Evolutionary conservation across 2,888 invertebrate species (phyloP), one percentile per base, ranked within the genome.

Genomic region (Ichneumoninae sp.): DNA sequence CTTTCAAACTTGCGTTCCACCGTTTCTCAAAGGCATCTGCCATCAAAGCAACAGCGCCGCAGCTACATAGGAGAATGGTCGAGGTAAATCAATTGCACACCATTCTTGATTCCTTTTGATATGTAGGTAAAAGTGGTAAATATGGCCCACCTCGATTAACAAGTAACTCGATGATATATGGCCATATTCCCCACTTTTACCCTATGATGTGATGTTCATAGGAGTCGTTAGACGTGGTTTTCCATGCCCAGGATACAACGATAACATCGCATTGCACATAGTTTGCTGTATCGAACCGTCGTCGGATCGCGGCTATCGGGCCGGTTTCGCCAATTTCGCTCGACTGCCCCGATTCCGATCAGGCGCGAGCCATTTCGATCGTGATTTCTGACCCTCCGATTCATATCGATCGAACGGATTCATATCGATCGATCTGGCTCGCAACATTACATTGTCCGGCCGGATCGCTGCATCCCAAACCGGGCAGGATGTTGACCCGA

Each of bases 401-500:
- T 65, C 74, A 22, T 74, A 78, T 82, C 66, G 82, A 50, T 22
- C 13, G 44, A 76, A 33, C 70, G 44, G 60, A 36, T 70, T 22
- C 22, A 22, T 70, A 76, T 66, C 44, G 57, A 77, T 77, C 52
- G 70, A 70, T 79, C 54, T 50, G 22, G 70, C 74, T 30, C 36
- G 65, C 47, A 75, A 66, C 26, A 71, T 76, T 76, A 75, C 66
- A 80, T 76, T 72, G 81, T 81, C 71, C 36, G 50, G 22, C 57
- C 36, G 40, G 62, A 13, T 44, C n/a, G 72, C 84, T 87, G 88
- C 87, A 89, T 88, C 89, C 89, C 89, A 90, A 91, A 90, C 89
- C 83, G 87, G 83, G 86, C 81, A 88, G 90, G 89, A 87, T 87
- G 87, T 89, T 88, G 90, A 87, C 89, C 88, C 90, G 90, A 90